Evolutionary conservation across 2,888 invertebrate genomes (phyloP).

Genomic region (Halictus ligatus): DNA sequence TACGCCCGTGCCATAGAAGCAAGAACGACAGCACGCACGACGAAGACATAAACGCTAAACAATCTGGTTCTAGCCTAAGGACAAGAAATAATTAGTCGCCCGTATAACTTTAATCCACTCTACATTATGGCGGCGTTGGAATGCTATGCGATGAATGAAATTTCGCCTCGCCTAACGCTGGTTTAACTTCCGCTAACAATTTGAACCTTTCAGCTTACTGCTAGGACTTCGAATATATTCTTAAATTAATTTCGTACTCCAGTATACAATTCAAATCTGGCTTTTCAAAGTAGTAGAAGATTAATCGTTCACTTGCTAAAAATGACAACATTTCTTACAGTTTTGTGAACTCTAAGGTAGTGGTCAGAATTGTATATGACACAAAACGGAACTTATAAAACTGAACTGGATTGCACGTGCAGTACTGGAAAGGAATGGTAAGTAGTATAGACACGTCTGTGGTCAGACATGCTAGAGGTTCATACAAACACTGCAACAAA

Average conservation of each 20-base stretch:
- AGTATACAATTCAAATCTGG: not conserved
- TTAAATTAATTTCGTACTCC: not conserved
- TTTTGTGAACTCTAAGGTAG: not conserved
- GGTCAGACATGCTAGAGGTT: not conserved
- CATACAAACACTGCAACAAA: not conserved
- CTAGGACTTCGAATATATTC: not conserved
- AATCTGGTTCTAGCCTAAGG: slow-evolving; percentile 26
- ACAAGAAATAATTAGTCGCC: slow-evolving; percentile 44
- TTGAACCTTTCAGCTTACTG: not conserved
- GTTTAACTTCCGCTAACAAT: slow-evolving; percentile 2
- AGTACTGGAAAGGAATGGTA: not conserved
- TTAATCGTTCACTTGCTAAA: not conserved
- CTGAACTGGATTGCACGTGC: not conserved
- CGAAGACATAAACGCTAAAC: slow-evolving; percentile 34
- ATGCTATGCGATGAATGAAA: slow-evolving; percentile 28
- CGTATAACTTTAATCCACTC: slow-evolving; percentile 43
- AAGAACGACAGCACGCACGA: slow-evolving; percentile 28
- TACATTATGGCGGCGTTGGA: slow-evolving; percentile 37
- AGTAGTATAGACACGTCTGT: not conserved
- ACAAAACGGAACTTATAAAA: not conserved
- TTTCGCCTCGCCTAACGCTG: not conserved
- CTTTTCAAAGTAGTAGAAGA: not conserved
- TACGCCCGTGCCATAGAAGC: slow-evolving; percentile 10
- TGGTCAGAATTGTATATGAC: not conserved
- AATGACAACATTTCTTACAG: not conserved